Percentiles rank a stretch among this genome's conserved stretches.
Conservation (phyloP, 2,888 invertebrate species). For the Laothoe populi region DNA sequence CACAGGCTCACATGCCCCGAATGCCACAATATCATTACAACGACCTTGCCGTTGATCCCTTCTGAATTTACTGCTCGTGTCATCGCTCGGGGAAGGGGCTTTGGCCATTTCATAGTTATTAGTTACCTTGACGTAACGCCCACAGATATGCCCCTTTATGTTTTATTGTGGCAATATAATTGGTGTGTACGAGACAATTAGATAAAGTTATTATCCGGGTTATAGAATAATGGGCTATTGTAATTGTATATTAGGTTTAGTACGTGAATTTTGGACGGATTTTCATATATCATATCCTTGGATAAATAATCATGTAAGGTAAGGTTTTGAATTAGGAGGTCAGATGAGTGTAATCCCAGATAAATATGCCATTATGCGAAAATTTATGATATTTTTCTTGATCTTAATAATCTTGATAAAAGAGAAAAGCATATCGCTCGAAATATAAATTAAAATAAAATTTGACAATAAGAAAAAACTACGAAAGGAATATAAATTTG, state of each 20-base stretch:
- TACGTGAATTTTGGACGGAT: background rate
- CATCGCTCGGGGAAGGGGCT: constrained; percentile 34
- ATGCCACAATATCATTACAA: constrained; percentile 53
- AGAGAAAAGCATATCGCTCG: no score
- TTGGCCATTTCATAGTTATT: constrained; percentile 22
- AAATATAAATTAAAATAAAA: no score
- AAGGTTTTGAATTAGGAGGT: no score
- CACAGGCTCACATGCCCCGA: constrained; percentile 38
- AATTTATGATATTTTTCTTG: no score
- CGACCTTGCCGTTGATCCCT: constrained; percentile 38
- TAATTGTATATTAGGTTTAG: background rate
- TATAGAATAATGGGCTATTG: background rate
- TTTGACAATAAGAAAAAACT: no score
- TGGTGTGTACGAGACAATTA: constrained; percentile 10
- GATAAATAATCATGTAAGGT: no score
- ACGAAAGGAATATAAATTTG: no score
- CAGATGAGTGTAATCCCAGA: no score
- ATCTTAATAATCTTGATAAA: no score
- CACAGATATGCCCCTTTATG: constrained; percentile 14
- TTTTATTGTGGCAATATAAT: constrained; percentile 9
- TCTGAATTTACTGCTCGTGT: constrained; percentile 39
- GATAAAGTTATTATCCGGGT: constrained; percentile 15
- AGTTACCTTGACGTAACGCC: constrained; percentile 7
- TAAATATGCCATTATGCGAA: no score
- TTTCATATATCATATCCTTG: no score